Percentiles rank a stretch among this genome's conserved stretches.
phyloP scores from a whole-genome alignment of 1,140 invertebrate species.

The Calycopis cecrops region DNA sequence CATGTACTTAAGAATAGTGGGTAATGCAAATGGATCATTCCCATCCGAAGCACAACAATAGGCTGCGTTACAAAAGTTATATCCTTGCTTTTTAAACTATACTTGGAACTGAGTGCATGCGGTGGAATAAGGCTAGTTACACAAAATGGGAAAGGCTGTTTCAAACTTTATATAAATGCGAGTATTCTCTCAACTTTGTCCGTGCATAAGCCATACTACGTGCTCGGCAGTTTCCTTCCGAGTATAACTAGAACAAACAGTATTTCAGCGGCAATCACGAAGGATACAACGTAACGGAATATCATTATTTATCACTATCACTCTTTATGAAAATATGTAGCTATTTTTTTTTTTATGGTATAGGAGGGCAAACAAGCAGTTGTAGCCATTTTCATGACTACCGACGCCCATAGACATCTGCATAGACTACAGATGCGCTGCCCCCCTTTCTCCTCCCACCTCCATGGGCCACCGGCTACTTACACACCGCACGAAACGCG shows the following conservation, averaged over 20 bases:
- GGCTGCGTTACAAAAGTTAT: conserved; percentile 8
- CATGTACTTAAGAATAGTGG: not conserved
- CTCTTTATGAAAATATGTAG: no score
- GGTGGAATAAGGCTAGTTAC: conserved; percentile 11
- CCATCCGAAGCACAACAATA: conserved; percentile 6
- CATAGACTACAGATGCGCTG: no score
- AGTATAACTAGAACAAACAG: not conserved
- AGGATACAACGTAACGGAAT: not conserved
- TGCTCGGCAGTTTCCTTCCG: not conserved
- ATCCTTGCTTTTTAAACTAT: conserved; percentile 10
- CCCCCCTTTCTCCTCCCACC: no score
- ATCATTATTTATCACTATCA: no score
- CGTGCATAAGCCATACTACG: conserved; percentile 4
- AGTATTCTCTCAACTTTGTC: conserved; percentile 3
- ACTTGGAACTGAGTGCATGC: conserved; percentile 10
- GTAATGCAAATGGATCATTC: conserved; percentile 11
- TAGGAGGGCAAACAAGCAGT: no score
- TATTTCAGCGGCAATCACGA: not conserved
- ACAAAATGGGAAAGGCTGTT: not conserved
- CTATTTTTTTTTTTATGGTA: no score
- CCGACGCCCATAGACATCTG: no score
- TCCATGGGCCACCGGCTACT: no score
- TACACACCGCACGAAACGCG: no score
- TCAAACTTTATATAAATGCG: conserved; percentile 8
- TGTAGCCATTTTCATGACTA: no score